Evolutionary conservation across 2,797 vertebrate genomes (phyloP).

Genomic region (Nasua narica): DNA sequence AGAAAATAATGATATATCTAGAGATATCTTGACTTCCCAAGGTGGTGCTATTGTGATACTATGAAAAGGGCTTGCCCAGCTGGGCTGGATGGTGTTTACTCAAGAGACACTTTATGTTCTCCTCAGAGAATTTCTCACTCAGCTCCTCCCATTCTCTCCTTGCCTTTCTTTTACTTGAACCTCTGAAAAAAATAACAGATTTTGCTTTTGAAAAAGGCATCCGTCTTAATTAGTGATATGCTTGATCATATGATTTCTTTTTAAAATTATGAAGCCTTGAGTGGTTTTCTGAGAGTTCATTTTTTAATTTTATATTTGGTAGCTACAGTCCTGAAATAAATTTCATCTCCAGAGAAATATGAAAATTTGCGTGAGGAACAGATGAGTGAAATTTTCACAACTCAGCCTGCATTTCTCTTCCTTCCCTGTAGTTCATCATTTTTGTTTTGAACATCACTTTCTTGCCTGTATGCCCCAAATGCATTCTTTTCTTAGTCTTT

Average conservation of each 20-base stretch:
- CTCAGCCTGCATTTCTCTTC: conserved; percentile 26
- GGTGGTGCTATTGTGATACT: not conserved
- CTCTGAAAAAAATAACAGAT: not conserved
- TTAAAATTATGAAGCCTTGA: not conserved
- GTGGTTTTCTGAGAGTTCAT: not conserved
- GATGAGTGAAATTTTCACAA: conserved; percentile 41
- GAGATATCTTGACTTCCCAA: not conserved
- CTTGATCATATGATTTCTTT: not conserved
- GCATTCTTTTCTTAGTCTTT: not conserved
- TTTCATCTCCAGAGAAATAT: conserved; percentile 30
- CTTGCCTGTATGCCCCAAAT: not conserved
- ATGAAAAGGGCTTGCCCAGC: not conserved
- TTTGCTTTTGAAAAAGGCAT: conserved; percentile 4
- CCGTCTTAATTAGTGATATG: not conserved
- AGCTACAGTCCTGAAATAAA: conserved; percentile 44
- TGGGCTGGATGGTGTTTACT: not conserved
- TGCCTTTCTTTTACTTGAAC: not conserved
- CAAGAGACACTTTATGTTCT: not conserved
- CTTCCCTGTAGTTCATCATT: not conserved
- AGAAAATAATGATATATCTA: not conserved
- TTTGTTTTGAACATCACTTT: conserved; percentile 32
- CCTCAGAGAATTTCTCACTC: not conserved
- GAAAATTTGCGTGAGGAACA: not conserved
- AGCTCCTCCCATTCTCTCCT: not conserved
- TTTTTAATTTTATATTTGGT: conserved; percentile 26